Percentiles rank a stretch among this genome's conserved stretches.
Conservation (phyloP, 2,888 invertebrate species). For the Nemapogon koenigi region DNA sequence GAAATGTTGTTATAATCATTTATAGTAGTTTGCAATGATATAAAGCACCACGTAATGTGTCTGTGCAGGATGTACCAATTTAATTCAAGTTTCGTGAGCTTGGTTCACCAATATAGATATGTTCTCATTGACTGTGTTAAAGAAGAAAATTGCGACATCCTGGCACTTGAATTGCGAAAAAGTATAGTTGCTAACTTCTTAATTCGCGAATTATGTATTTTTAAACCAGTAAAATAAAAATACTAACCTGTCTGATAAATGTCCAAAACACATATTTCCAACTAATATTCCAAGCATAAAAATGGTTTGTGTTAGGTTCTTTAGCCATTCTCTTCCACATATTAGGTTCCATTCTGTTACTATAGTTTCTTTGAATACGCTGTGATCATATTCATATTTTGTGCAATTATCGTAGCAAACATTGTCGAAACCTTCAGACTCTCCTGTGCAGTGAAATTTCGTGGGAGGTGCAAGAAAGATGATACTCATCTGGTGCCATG, state of each 20-base stretch:
- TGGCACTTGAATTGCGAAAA: too few relatives aligned
- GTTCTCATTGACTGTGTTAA: not conserved
- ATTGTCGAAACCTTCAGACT: conserved; percentile 39
- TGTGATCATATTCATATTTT: conserved; percentile 66
- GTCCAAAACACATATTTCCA: conserved; percentile 78
- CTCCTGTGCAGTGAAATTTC: conserved; percentile 55
- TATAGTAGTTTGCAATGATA: conserved; percentile 13
- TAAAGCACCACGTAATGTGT: conserved; percentile 13
- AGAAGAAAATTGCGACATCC: conserved; percentile 6
- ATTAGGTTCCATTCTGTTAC: conserved; percentile 79
- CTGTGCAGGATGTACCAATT: conserved; percentile 46
- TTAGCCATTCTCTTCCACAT: conserved; percentile 69
- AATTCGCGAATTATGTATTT: too few relatives aligned
- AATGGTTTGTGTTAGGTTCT: conserved; percentile 77
- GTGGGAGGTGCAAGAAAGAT: conserved; percentile 78
- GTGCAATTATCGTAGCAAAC: conserved; percentile 62
- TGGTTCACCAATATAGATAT: not conserved
- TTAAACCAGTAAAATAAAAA: too few relatives aligned
- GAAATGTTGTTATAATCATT: not conserved
- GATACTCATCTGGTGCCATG: conserved; percentile 82
- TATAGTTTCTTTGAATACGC: conserved; percentile 74
- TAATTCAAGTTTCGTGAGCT: conserved; percentile 16
- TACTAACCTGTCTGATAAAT: conserved; percentile 77
- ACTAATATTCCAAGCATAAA: conserved; percentile 81
- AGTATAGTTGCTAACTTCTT: too few relatives aligned